Base-by-base conservation (phyloP, 1,140 invertebrate species). In the Bombus pyrosoma region DNA sequence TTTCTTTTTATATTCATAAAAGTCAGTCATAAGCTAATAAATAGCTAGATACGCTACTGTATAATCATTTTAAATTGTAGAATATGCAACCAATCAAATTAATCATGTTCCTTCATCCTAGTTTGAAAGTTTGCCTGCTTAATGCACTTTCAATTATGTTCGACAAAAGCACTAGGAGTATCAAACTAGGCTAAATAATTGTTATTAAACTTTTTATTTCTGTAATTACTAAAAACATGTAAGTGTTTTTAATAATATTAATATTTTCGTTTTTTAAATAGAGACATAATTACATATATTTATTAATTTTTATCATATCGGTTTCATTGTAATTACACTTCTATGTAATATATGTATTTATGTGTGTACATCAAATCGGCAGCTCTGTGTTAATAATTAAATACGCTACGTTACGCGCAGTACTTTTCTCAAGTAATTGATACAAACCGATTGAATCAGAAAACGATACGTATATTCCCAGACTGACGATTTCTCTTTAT, bases 401-500 rank as follows among this genome's bases (percentile, higher is more conserved):
- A 73, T 62, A 32, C 37, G 10, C 12, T 8, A 18, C 4, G 9
- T 1, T 18, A n/a, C 15, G 8, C 2, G 28, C 18, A 12, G n/a
- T n/a, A 34, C 47, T n/a, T 41, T 28, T 25, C 47, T 12, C 37
- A 22, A 57, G 47, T 81, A 75, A 85, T 81, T 59, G 71, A 57
- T 22, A 81, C 69, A 81, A 62, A 85, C 66, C 53, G 53, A 47
- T 43, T 8, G 32, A 32, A 57, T 57, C 8, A 66, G 41, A 62
- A 81, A 81, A 13, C 10, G 41, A 66, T 34, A n/a, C 39, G 15
- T 13, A 18, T 71, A 80, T 82, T 85, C 66, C 82, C 71, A 68
- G 12, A 47, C 34, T 41, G n/a, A 75, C 53, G 73, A 90, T 89
- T 79, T 82, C 85, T 75, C 71, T 79, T 32, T 41, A 85, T 90